Base-by-base conservation (phyloP, 2,888 invertebrate species). In the Lutraria lutraria region DNA sequence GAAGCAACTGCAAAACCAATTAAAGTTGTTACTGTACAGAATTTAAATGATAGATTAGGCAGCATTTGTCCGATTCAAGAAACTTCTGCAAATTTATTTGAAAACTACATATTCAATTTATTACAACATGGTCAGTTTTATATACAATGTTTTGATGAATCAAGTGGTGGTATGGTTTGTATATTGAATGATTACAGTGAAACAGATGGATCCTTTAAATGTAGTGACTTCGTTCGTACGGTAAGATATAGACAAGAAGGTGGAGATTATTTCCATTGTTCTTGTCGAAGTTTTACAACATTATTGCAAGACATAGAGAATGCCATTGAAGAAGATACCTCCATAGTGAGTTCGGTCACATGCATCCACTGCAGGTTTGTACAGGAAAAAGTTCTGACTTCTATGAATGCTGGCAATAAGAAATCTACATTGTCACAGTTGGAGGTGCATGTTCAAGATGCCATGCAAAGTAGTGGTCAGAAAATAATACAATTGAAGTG, bases 131-230 rank as follows among this genome's bases (percentile, higher is more conserved):
- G 82, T 52, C 43, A 54, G n/a, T 56, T 82, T n/a, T 25, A 25
- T 25, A 56, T 82, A 16, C 82, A 82, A 29, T 56, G 52, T n/a
- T n/a, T 15, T n/a, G 13, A 56, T 29, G 82, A 43, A 6, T 29
- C 10, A 15, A 15, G 52, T 21, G 80, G 52, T 15, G n/a, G 16
- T 43, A 10, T 80, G 16, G n/a, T 80, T 52, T 80, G 80, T 52
- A 43, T 80, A 13, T 43, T 80, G n/a, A 80, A 80, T 43, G 80
- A 82, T 29, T 82, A 82, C 16, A 82, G 56, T 29, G 82, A 82
- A 6, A 29, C 29, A 56, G 82, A 82, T 82, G 82, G 82, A 16
- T 82, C 82, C n/a, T 82, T 82, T 56, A 82, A 56, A 56, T 15
- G 29, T 15, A 56, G 56, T 82, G 29, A 82, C 19, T 82, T 56